A percentile compares a stretch with the other conserved stretches of the same genome.
phyloP scores from a whole-genome alignment of 2,113 vertebrate species.

The Cisticola juncidis region DNA sequence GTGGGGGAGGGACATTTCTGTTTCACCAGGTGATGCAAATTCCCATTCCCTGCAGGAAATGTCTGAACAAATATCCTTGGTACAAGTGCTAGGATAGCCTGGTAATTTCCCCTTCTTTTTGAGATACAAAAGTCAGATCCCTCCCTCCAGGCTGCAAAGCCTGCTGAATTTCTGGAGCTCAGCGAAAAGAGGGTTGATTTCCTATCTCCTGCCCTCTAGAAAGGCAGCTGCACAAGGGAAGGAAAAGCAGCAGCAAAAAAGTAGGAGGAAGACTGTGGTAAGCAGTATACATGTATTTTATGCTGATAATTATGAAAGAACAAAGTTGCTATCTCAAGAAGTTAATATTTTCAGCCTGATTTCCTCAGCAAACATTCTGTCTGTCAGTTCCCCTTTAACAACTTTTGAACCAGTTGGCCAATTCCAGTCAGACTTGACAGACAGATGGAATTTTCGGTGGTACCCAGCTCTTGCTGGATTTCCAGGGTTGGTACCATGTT shows the following conservation, averaged over 20 bases:
- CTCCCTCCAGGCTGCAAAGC: neutral
- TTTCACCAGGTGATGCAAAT: neutral
- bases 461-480: neutral
- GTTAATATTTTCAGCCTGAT: conserved; percentile 26
- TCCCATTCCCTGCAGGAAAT: neutral
- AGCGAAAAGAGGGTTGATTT: neutral
- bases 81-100: neutral
- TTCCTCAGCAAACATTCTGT: conserved; percentile 16
- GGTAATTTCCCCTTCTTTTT: neutral
- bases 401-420: conserved; percentile 1
- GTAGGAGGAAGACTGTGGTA: neutral
- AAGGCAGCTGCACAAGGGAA: neutral
- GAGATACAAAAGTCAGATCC: neutral
- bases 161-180: neutral
- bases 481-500: fast-evolving
- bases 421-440: neutral
- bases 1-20: neutral
- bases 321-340: neutral
- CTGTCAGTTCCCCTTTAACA: neutral
- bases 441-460: neutral
- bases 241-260: neutral
- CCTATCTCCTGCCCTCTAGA: neutral
- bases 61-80: neutral
- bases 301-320: conserved; percentile 5
- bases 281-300: neutral